A percentile compares a stretch with the other conserved stretches of the same genome.
These are phyloP conservation scores for Alaudala cheleensis DNA, from an alignment of 2,113 vertebrate species.

Conservation along the genomic window DNA sequence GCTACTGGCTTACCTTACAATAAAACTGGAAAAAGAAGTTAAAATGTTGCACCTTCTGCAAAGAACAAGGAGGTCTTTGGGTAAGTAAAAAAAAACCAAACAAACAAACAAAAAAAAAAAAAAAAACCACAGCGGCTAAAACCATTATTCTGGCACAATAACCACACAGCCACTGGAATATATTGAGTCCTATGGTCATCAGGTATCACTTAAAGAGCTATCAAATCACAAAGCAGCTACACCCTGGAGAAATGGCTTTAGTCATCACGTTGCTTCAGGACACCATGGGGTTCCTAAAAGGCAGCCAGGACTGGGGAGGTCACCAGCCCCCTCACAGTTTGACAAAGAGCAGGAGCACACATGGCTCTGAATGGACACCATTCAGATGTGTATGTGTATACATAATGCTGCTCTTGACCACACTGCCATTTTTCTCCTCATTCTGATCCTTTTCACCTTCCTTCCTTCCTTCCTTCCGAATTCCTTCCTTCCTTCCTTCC, in stretches of 20 bases:
- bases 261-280: not conserved
- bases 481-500: too few relatives aligned
- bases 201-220: not conserved
- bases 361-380: not conserved
- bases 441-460: not conserved
- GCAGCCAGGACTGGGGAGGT: not conserved
- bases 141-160: not conserved
- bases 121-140: not conserved
- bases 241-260: not conserved
- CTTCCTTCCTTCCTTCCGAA: too few relatives aligned
- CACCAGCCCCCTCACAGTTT: not conserved
- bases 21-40: not conserved
- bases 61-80: not conserved
- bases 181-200: not conserved
- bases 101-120: not conserved
- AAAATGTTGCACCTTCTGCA: not conserved
- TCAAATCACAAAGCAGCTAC: not conserved
- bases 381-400: accelerated
- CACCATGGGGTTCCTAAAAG: not conserved
- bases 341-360: not conserved
- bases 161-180: not conserved
- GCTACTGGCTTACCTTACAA: not conserved
- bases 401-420: not conserved
- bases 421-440: not conserved
- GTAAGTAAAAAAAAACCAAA: too few relatives aligned